Base-by-base conservation (phyloP, 2,797 vertebrate species). In the Sebastiscus albofasciatus region DNA sequence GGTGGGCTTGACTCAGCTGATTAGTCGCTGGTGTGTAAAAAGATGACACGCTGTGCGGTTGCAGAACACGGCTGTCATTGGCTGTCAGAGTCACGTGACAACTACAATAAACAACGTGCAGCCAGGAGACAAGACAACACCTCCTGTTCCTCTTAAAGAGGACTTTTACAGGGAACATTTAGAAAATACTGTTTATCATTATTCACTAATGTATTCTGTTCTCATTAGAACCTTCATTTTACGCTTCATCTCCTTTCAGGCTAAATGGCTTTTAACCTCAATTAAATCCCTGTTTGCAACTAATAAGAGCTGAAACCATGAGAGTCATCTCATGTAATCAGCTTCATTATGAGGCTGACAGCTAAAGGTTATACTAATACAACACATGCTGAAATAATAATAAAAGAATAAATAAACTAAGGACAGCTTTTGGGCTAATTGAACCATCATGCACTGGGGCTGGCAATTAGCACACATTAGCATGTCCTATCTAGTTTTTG, bases 1-100 rank as follows among this genome's bases (percentile, higher is more conserved):
- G 5, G 56, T 4, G 1, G 3, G 0, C 58, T 88, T 90, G 75
- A 89, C 60, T 1, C 18, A 24, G 8, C 67, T 72, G 78, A 60
- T 74, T 68, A 79, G 71, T 52, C 33, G 52, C 27, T 16, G 27
- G 67, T 78, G 82, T 77, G 84, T 84, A 73, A 83, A 84, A 62
- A 75, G 67, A 88, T 52, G 91, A 90, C 85, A 83, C 39, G 59
- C 71, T 56, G 87, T 82, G 76, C 75, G 39, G 56, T 74, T 65
- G 72, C 24, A 81, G 70, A 78, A 26, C 82, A 34, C 49, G n/a
- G 18, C 13, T 85, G 6, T 73, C 20, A 94, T 95, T 95, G 94
- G 95, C 59, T 79, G 56, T 4, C 7, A 39, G 55, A 26, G 20
- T 89, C 94, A 95, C 89, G 90, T 94, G 95, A 94, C 81, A 34